Conservation (phyloP, 2,113 vertebrate species). For the Centropus unirufus region DNA sequence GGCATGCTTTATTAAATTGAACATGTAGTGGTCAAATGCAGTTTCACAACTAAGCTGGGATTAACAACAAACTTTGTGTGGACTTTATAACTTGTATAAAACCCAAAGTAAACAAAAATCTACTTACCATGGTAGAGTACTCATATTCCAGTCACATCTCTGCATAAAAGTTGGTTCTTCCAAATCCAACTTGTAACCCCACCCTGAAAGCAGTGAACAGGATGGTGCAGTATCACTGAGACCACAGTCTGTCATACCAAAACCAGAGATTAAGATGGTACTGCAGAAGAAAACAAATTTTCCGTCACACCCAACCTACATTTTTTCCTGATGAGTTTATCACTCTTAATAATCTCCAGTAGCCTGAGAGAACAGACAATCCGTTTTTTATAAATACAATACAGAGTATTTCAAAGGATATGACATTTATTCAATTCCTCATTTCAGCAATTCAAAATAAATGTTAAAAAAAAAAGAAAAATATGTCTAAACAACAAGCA, state of each 20-base stretch:
- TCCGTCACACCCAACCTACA: slow-evolving; percentile 26
- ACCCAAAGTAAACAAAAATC: background rate
- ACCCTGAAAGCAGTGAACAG: background rate
- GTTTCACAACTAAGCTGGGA: background rate
- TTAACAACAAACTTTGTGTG: background rate
- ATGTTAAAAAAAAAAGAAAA: background rate
- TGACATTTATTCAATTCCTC: background rate
- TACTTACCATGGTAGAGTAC: background rate
- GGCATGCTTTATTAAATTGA: background rate
- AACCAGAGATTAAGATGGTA: background rate
- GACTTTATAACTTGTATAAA: background rate
- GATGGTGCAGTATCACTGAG: background rate
- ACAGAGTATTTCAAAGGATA: background rate
- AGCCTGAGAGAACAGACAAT: slow-evolving; percentile 18
- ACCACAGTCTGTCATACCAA: background rate
- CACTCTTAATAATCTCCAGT: background rate
- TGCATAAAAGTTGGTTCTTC: background rate
- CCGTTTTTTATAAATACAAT: slow-evolving; percentile 7
- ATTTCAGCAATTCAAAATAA: background rate
- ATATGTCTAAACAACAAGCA: background rate
- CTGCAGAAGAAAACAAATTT: background rate
- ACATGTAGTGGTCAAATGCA: background rate
- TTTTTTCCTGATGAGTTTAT: slow-evolving; percentile 53
- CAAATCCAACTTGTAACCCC: background rate
- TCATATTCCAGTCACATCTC: background rate